Percentiles rank a stretch among this genome's conserved stretches.
Evolutionary conservation across 2,797 vertebrate species (phyloP).

Genomic region (Falco novaeseelandiae): DNA sequence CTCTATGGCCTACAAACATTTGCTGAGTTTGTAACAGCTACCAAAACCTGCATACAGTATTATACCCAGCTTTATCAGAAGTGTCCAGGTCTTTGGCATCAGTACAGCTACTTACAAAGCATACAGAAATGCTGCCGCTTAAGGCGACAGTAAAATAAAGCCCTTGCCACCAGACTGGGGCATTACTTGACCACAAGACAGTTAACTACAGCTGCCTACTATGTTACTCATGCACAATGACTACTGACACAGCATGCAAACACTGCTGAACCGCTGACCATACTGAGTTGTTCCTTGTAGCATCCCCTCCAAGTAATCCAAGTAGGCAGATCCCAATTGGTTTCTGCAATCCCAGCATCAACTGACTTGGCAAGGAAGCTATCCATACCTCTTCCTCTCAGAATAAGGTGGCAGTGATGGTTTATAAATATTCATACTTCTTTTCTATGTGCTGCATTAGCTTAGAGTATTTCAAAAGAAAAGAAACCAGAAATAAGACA

Average conservation of each 20-base stretch:
- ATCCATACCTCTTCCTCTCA: background rate
- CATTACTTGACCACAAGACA: background rate
- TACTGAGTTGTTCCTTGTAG: accelerated
- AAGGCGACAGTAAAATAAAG: background rate
- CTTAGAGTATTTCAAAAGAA: background rate
- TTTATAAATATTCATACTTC: background rate
- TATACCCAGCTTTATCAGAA: background rate
- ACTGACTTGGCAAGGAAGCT: background rate
- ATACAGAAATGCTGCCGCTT: background rate
- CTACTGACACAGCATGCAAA: background rate
- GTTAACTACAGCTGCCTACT: background rate
- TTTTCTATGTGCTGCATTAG: background rate
- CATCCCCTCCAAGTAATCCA: background rate
- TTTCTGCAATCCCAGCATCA: constrained; percentile 8
- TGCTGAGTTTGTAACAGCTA: background rate
- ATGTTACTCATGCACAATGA: background rate
- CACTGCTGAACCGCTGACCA: background rate
- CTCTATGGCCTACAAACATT: background rate
- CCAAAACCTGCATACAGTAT: background rate
- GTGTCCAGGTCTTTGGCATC: background rate
- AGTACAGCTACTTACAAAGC: background rate
- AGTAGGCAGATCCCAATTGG: background rate
- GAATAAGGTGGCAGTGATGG: background rate
- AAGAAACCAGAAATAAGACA: constrained; percentile 26
- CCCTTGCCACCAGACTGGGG: background rate